Conservation (phyloP, 2,797 vertebrate species). For the Peromyscus attwateri region DNA sequence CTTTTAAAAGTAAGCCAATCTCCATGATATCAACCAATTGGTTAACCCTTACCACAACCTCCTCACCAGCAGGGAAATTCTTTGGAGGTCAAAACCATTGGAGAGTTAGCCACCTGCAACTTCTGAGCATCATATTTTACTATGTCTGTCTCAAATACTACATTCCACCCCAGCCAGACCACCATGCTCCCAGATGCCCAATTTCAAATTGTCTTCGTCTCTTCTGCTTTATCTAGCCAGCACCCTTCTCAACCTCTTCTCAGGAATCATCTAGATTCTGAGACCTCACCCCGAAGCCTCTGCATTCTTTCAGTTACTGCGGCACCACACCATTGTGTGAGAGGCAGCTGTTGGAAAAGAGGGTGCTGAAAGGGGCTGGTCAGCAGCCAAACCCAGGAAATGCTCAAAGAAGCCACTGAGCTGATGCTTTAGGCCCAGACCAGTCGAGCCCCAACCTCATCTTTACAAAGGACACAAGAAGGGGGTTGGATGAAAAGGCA, state of each 20-base stretch:
- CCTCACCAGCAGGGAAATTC: not conserved
- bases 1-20: not conserved
- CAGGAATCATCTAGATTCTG: not conserved
- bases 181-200: not conserved
- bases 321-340: too few relatives aligned
- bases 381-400: not conserved
- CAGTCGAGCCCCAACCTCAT: too few relatives aligned
- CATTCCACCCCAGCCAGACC: not conserved
- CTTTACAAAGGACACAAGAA: not conserved
- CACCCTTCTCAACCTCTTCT: not conserved
- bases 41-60: not conserved
- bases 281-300: not conserved
- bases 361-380: not conserved
- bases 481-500: not conserved
- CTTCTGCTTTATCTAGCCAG: slow-evolving; percentile 1
- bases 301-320: not conserved
- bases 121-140: not conserved
- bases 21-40: not conserved
- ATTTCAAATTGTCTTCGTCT: slow-evolving; percentile 1
- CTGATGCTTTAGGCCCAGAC: not conserved
- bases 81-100: not conserved
- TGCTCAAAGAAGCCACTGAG: not conserved
- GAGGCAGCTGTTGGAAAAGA: not conserved
- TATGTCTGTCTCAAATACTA: not conserved
- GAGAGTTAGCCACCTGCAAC: not conserved